phyloP scores from a whole-genome alignment of 2,888 invertebrate genomes.

The Polyommatus iphigenia region DNA sequence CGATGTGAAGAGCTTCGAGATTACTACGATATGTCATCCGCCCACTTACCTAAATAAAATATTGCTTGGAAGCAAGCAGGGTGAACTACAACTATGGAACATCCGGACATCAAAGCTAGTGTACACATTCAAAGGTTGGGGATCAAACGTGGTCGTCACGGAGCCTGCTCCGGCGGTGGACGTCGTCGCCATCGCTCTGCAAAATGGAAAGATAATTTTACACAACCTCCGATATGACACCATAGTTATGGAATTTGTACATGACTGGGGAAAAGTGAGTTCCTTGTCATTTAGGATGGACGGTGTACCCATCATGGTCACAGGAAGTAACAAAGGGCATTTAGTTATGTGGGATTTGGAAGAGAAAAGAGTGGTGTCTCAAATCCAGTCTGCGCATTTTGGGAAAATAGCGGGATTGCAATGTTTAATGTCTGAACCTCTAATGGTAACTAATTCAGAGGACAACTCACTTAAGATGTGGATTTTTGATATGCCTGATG shows the following conservation, averaged over 20 bases:
- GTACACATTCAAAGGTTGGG: slow-evolving; percentile 89
- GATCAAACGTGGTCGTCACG: slow-evolving; percentile 84
- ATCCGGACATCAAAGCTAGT: slow-evolving; percentile 87
- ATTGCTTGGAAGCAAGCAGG: slow-evolving; percentile 91
- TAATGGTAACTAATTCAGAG: slow-evolving; percentile 94
- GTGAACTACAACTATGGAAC: slow-evolving; percentile 94
- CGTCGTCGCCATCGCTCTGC: slow-evolving; percentile 93
- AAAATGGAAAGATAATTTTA: slow-evolving; percentile 89
- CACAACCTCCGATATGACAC: slow-evolving; percentile 94
- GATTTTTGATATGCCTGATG: slow-evolving; percentile 96
- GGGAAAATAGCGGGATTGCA: slow-evolving; percentile 88
- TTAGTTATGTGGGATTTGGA: slow-evolving; percentile 97
- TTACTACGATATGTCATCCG: slow-evolving; percentile 94
- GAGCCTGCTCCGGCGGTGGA: slow-evolving; percentile 96
- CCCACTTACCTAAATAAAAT: slow-evolving; percentile 97
- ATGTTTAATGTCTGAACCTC: slow-evolving; percentile 93
- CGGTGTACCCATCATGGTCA: slow-evolving; percentile 91
- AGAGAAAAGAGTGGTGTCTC: slow-evolving; percentile 87
- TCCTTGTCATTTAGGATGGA: slow-evolving; percentile 93
- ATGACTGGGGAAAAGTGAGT: slow-evolving; percentile 95
- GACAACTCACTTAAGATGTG: slow-evolving; percentile 96
- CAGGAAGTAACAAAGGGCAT: slow-evolving; percentile 90
- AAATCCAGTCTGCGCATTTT: slow-evolving; percentile 89
- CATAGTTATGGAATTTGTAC: slow-evolving; percentile 89
- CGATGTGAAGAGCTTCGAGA: slow-evolving; percentile 84